Evolutionary conservation across 2,113 vertebrate species (phyloP), one percentile per base, ranked within the genome.

Genomic region (Patagioenas fasciata): DNA sequence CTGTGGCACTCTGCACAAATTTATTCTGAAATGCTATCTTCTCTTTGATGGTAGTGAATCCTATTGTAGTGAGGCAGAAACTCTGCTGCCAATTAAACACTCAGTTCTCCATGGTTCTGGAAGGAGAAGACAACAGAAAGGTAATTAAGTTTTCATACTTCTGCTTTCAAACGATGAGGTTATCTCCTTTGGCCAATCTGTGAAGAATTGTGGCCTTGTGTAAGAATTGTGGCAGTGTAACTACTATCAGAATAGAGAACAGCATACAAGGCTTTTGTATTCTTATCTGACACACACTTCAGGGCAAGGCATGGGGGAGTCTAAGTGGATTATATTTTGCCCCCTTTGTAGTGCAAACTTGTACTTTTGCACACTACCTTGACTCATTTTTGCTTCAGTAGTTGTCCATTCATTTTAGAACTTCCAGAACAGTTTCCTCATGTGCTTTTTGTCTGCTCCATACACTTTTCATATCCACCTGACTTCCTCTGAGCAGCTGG

Each of bases 361-460:
- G 25, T 80, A 4, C 44, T 57, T 90, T 47, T 71, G 60, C 18
- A 36, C 5, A 16, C 15, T 31, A 36, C 31, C 28, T 72, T 61
- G 58, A 26, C 34, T 78, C 20, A 11, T 26, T 66, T 88, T 93
- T 83, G 34, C 57, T 93, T 71, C 67, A 15, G 65, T 32, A 47
- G 53, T 31, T 74, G 18, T 48, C 80, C 21, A 8, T 81, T 88
- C 4, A 8, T 94, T 94, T 87, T 61, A 80, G 84, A 90, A 54
- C 31, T 88, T 93, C 17, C 5, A 42, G 61, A 74, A 60, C 6
- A 1, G 31, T 57, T 87, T 71, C 14, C 21, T 25, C 5, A 0
- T 18, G 21, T 83, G 8, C 69, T 65, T 72, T 84, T 56, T 74
- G 12, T 13, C 61, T 65, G 32, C 40, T 78, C 19, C 19, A 19